These are phyloP conservation scores for Terebella lapidaria DNA, from an alignment of 2,888 invertebrate species.

Conservation along the genomic window DNA sequence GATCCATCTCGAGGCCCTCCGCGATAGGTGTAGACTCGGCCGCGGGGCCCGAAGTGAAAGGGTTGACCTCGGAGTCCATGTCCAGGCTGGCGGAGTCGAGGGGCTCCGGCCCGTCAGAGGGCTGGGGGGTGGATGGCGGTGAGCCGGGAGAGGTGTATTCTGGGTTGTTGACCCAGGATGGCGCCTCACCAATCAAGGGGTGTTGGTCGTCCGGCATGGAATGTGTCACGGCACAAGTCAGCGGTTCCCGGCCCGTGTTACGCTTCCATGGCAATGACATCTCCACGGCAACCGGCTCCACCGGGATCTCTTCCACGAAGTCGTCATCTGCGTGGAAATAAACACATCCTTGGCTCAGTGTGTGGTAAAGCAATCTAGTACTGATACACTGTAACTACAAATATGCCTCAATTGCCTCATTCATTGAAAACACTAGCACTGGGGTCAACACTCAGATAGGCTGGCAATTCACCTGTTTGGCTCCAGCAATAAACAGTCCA, in stretches of 20 bases:
- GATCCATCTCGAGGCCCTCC: neutral
- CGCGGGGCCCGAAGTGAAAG: too few relatives aligned
- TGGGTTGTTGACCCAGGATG: conserved; percentile 76
- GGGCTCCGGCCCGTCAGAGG: neutral
- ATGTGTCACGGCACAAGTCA: conserved; percentile 27
- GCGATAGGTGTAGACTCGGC: too few relatives aligned
- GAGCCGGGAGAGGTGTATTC: conserved; percentile 2
- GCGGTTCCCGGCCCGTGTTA: conserved; percentile 22
- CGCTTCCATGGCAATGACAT: conserved; percentile 22
- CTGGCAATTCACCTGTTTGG: too few relatives aligned
- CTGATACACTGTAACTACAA: neutral
- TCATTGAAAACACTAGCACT: too few relatives aligned
- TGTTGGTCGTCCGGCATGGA: conserved; percentile 35
- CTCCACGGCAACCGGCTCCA: conserved; percentile 16
- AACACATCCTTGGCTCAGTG: neutral
- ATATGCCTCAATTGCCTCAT: too few relatives aligned
- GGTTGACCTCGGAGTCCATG: too few relatives aligned
- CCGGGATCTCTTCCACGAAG: neutral
- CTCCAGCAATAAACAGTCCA: too few relatives aligned
- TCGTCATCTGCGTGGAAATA: neutral
- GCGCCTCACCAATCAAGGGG: conserved; percentile 69
- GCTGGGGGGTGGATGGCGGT: neutral
- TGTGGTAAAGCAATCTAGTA: neutral
- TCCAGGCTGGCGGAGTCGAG: too few relatives aligned
- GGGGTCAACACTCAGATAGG: too few relatives aligned